phyloP scores from a whole-genome alignment of 1,140 invertebrate species.

The Papilio xuthus region DNA sequence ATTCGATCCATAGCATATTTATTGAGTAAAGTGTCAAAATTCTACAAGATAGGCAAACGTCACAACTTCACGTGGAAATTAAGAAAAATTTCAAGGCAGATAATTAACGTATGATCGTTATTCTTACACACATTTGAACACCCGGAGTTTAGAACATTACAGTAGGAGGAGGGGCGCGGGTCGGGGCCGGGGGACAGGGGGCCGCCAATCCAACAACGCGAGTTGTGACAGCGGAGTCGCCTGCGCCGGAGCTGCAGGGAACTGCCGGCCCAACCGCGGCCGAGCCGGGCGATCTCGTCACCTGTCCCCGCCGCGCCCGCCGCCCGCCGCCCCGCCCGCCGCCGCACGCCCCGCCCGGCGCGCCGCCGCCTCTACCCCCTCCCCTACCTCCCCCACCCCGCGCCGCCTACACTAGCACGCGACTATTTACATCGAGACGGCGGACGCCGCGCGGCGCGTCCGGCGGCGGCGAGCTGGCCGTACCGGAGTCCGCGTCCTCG shows the following conservation, averaged over 20 bases:
- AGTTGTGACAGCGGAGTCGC: conserved; percentile 66
- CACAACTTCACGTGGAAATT: conserved; percentile 78
- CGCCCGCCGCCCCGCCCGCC: not conserved
- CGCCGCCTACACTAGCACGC: not conserved
- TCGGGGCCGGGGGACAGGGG: conserved; percentile 61
- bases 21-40: conserved; percentile 81
- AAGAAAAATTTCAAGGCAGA: conserved; percentile 74
- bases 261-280: conserved; percentile 69
- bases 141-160: conserved; percentile 50
- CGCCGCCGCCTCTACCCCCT: not conserved
- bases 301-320: conserved; percentile 50
- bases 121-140: conserved; percentile 65
- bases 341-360: not conserved
- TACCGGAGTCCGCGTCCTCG: conserved; percentile 3
- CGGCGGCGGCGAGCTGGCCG: no score
- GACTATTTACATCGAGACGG: not conserved
- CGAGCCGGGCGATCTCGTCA: conserved; percentile 55
- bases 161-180: conserved; percentile 43
- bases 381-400: not conserved
- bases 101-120: conserved; percentile 63
- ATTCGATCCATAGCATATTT: conserved; percentile 77
- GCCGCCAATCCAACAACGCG: conserved; percentile 77
- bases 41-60: conserved; percentile 80
- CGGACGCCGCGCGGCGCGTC: no score
- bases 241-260: conserved; percentile 55